Evolutionary conservation across 2,888 invertebrate genomes (phyloP).

Genomic region (Coenonympha glycerion): DNA sequence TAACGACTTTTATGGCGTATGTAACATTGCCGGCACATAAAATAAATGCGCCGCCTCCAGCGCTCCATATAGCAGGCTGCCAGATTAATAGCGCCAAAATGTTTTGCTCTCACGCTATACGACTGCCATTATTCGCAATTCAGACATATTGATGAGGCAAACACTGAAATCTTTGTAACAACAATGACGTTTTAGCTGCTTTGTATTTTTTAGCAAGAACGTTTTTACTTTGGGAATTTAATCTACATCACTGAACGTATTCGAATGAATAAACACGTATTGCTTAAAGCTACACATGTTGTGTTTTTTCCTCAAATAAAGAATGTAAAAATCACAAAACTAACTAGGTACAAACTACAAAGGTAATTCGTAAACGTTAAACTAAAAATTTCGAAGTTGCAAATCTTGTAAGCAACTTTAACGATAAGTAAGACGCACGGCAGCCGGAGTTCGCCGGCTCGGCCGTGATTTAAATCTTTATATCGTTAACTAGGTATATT

Average conservation of each 20-base stretch:
- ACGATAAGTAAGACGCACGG: not conserved
- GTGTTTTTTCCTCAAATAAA: no score
- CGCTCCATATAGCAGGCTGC: constrained; percentile 61
- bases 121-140: constrained; percentile 51
- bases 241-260: no score
- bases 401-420: not conserved
- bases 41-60: constrained; percentile 73
- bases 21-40: constrained; percentile 75
- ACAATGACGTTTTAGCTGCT: not conserved
- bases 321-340: no score
- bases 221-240: not conserved
- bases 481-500: constrained; percentile 63
- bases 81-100: constrained; percentile 72
- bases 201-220: not conserved
- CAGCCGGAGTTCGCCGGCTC: constrained; percentile 18
- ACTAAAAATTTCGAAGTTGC: not conserved
- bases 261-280: no score
- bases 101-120: constrained; percentile 63
- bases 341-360: no score
- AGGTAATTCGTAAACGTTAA: not conserved
- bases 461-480: constrained; percentile 60
- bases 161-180: constrained; percentile 41
- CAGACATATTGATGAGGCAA: constrained; percentile 51
- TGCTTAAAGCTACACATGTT: no score
- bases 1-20: constrained; percentile 76